These are phyloP conservation scores for Nebria brevicollis DNA, from an alignment of 2,888 invertebrate genomes.

Conservation along the genomic window DNA sequence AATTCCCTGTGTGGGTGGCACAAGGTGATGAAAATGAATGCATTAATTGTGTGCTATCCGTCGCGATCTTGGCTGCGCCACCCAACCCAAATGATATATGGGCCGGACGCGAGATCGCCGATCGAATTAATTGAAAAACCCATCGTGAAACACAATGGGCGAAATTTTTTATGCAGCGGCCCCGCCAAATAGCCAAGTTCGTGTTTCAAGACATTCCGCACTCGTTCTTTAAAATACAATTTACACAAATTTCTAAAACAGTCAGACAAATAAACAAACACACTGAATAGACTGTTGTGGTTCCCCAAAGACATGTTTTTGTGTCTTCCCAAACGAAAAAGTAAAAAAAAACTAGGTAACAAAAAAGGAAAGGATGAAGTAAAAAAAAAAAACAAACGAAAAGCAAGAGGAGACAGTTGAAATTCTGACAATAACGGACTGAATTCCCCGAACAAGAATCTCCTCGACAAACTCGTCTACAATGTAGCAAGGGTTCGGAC, in stretches of 20 bases:
- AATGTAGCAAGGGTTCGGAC: conserved; percentile 54
- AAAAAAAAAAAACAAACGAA: conserved; percentile 7
- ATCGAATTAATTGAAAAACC: conserved; percentile 39
- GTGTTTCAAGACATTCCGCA: conserved; percentile 7
- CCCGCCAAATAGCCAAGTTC: background rate
- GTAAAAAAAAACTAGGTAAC: background rate
- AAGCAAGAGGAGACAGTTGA: conserved; percentile 53
- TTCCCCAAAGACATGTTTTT: conserved; percentile 47
- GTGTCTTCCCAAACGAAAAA: conserved; percentile 41
- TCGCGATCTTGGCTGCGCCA: background rate
- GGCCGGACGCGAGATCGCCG: conserved; percentile 4
- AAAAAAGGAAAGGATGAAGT: background rate
- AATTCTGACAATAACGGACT: conserved; percentile 62
- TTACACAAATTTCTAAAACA: conserved; percentile 48
- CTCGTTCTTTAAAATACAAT: conserved; percentile 43
- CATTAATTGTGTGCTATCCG: background rate
- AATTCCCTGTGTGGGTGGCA: background rate
- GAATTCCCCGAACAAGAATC: conserved; percentile 63
- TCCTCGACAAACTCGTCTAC: conserved; percentile 61
- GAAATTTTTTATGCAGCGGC: conserved; percentile 30
- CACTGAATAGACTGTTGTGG: conserved; percentile 27
- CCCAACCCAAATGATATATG: background rate
- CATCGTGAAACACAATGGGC: conserved; percentile 42
- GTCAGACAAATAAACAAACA: conserved; percentile 47
- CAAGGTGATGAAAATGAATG: background rate